Percentiles rank a stretch among this genome's conserved stretches.
Evolutionary conservation across 2,888 invertebrate genomes (phyloP).

Genomic region (Phortica magna): DNA sequence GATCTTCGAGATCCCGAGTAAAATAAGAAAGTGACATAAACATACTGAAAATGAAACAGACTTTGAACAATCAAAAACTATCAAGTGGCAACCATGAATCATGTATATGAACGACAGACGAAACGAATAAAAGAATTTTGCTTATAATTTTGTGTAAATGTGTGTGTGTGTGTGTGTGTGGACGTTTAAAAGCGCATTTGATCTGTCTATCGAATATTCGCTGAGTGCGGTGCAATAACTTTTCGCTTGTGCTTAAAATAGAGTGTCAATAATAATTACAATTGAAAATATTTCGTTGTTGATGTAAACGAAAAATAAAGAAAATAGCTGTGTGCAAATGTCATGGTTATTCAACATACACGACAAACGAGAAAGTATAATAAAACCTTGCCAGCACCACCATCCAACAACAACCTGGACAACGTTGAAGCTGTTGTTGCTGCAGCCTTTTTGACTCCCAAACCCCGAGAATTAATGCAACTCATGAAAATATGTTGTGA

Average conservation of each 20-base stretch:
- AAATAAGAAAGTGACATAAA: too few relatives aligned
- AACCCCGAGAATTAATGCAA: slow-evolving; percentile 2
- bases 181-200: too few relatives aligned
- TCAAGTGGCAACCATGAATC: too few relatives aligned
- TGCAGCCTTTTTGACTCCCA: neutral
- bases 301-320: neutral
- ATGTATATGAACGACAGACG: too few relatives aligned
- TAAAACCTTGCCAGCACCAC: slow-evolving; percentile 26
- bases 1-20: too few relatives aligned
- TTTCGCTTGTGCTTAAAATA: slow-evolving; percentile 28
- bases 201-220: too few relatives aligned
- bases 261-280: slow-evolving; percentile 25
- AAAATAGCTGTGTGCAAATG: slow-evolving; percentile 31
- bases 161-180: too few relatives aligned
- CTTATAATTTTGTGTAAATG: too few relatives aligned
- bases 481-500: slow-evolving; percentile 12
- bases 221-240: too few relatives aligned
- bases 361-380: slow-evolving; percentile 10
- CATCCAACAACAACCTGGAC: slow-evolving; percentile 10
- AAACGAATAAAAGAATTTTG: too few relatives aligned
- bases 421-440: slow-evolving; percentile 20
- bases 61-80: too few relatives aligned
- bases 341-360: slow-evolving; percentile 46
- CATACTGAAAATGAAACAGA: too few relatives aligned
- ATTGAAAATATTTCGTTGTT: neutral